Conservation (phyloP, 2,888 invertebrate genomes). For the Lepidocyrtoides sp. region DNA sequence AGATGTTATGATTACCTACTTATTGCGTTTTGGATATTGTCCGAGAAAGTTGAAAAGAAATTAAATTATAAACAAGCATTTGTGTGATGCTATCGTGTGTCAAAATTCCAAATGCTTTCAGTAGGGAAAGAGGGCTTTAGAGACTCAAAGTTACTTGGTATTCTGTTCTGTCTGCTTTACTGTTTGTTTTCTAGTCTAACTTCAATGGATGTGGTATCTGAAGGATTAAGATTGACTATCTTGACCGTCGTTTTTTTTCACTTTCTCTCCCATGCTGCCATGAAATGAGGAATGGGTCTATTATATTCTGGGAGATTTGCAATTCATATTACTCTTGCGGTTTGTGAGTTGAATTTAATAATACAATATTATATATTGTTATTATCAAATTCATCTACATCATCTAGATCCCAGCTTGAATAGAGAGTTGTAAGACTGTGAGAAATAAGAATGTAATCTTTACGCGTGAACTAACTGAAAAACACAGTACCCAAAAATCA, state of each 20-base stretch:
- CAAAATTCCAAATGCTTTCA: too few species aligned
- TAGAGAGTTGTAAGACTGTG: background rate
- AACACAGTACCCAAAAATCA: too few species aligned
- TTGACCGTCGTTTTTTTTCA: constrained; percentile 48
- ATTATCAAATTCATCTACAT: background rate
- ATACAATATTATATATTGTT: too few species aligned
- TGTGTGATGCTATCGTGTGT: too few species aligned
- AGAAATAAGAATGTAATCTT: too few species aligned
- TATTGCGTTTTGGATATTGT: background rate
- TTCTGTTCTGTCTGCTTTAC: too few species aligned
- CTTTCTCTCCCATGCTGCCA: background rate
- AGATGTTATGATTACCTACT: background rate
- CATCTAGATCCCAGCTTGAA: background rate
- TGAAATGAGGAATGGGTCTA: constrained; percentile 43
- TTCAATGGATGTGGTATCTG: background rate
- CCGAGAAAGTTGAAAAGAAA: background rate
- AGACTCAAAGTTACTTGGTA: too few species aligned
- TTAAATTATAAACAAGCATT: too few species aligned
- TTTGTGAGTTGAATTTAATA: background rate
- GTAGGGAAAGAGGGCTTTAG: too few species aligned
- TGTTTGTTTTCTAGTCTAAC: too few species aligned
- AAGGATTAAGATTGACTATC: constrained; percentile 46
- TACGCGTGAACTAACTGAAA: too few species aligned
- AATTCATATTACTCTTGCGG: background rate
- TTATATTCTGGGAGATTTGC: background rate